Percentiles rank a stretch among this genome's conserved stretches.
These are phyloP conservation scores for Oenanthe oenanthe DNA, from an alignment of 2,113 vertebrate species.

Conservation along the genomic window DNA sequence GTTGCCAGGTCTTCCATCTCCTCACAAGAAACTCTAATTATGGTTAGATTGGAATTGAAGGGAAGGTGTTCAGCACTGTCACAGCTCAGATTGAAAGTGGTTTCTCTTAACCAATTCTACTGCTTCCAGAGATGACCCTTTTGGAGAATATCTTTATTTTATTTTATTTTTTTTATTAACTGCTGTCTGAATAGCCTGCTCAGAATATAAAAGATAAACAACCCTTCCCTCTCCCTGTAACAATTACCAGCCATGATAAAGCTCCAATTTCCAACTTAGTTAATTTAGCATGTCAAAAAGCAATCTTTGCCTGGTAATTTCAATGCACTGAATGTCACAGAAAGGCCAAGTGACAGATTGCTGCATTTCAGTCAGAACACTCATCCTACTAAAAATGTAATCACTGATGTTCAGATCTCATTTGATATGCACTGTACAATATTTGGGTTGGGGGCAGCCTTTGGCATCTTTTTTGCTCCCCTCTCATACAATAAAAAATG, in stretches of 20 bases:
- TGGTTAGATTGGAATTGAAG: neutral
- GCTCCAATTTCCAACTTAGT: conserved; percentile 72
- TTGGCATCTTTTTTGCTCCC: neutral
- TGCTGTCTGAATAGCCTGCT: neutral
- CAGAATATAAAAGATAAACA: conserved; percentile 16
- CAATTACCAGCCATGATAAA: conserved; percentile 75
- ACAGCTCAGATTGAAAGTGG: neutral
- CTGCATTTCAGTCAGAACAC: conserved; percentile 77
- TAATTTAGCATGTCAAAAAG: conserved; percentile 78
- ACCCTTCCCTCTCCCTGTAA: neutral
- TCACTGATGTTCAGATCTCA: conserved; percentile 60
- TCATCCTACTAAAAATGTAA: conserved; percentile 68
- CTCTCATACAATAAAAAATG: neutral
- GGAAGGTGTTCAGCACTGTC: neutral
- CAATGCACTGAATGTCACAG: conserved; percentile 80
- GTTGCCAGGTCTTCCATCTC: neutral
- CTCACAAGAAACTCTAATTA: neutral
- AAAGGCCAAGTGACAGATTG: conserved; percentile 85
- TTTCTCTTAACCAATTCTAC: neutral
- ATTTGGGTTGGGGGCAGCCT: conserved; percentile 59
- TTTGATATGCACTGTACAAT: conserved; percentile 41
- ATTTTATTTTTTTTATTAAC: neutral
- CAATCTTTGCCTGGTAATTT: conserved; percentile 78
- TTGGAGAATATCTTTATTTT: neutral
- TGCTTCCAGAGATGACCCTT: neutral